phyloP scores from a whole-genome alignment of 1,140 invertebrate species.

The Drosophila nebulosa region DNA sequence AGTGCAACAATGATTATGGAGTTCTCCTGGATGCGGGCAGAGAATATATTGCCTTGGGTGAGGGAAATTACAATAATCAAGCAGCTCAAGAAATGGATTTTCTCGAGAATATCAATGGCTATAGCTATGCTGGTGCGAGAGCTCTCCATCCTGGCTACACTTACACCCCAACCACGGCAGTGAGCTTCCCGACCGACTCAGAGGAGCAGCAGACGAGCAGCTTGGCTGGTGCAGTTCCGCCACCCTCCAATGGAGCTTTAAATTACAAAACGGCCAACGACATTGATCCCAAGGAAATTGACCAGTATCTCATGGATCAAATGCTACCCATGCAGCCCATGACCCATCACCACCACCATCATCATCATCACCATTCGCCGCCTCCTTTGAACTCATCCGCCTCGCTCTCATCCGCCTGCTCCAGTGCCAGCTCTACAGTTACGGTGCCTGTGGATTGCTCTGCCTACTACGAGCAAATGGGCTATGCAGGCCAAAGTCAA shows the following conservation, averaged over 20 bases:
- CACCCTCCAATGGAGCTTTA: constrained; percentile 65
- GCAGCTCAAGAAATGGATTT: constrained; percentile 60
- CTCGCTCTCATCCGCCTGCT: constrained; percentile 66
- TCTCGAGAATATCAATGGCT: constrained; percentile 57
- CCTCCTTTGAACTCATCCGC: constrained; percentile 66
- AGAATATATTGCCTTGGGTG: constrained; percentile 65
- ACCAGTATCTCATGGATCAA: constrained; percentile 81
- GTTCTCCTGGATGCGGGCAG: constrained; percentile 58
- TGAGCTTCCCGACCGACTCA: constrained; percentile 1
- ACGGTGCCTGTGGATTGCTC: constrained; percentile 52
- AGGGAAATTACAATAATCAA: constrained; percentile 47
- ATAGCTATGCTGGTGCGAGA: constrained; percentile 40
- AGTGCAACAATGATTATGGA: constrained; percentile 43
- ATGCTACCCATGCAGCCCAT: constrained; percentile 59
- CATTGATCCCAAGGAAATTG: constrained; percentile 80
- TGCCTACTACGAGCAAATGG: constrained; percentile 59
- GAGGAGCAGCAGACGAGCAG: constrained; percentile 16
- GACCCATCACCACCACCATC: constrained; percentile 28
- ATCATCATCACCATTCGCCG: constrained; percentile 28
- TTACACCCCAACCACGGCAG: constrained; percentile 33
- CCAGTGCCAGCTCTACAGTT: constrained; percentile 64
- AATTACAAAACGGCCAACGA: constrained; percentile 67
- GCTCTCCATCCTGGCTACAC: constrained; percentile 40
- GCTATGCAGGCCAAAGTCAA: constrained; percentile 28
- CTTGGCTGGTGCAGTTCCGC: not conserved